Conservation (phyloP, 2,113 vertebrate species). For the Empidonax alnorum region DNA sequence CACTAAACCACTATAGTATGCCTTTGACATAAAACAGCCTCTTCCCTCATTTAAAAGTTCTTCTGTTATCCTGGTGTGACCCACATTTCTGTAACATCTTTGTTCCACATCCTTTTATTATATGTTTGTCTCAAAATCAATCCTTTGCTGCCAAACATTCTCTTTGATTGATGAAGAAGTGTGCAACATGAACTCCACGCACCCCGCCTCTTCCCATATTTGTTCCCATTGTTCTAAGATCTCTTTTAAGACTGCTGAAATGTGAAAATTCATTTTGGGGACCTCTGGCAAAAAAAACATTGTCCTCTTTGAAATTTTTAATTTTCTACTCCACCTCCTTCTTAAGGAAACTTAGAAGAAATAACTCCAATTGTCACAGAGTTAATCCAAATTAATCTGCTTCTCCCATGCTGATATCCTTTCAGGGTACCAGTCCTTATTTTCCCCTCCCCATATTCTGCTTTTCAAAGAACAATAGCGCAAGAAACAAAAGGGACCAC, state of each 20-base stretch:
- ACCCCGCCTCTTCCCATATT: neutral
- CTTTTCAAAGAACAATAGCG: neutral
- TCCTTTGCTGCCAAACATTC: neutral
- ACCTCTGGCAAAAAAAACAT: neutral
- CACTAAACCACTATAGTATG: neutral
- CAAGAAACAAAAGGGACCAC: neutral
- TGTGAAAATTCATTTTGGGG: neutral
- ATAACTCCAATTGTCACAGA: neutral
- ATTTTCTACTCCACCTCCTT: neutral
- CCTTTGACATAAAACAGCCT: neutral
- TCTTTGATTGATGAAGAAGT: neutral
- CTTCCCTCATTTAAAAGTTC: neutral
- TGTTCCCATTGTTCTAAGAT: neutral
- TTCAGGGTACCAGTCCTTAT: neutral
- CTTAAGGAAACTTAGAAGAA: neutral
- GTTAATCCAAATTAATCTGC: conserved; percentile 28
- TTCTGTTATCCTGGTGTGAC: neutral
- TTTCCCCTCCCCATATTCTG: neutral
- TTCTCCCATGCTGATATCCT: neutral
- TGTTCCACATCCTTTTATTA: neutral
- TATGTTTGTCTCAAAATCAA: neutral
- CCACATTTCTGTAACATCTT: neutral
- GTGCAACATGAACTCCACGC: neutral
- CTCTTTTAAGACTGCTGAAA: neutral
- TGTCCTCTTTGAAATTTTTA: neutral